Base-by-base conservation (phyloP, 2,113 vertebrate species). In the Melanotaenia duboulayi region DNA sequence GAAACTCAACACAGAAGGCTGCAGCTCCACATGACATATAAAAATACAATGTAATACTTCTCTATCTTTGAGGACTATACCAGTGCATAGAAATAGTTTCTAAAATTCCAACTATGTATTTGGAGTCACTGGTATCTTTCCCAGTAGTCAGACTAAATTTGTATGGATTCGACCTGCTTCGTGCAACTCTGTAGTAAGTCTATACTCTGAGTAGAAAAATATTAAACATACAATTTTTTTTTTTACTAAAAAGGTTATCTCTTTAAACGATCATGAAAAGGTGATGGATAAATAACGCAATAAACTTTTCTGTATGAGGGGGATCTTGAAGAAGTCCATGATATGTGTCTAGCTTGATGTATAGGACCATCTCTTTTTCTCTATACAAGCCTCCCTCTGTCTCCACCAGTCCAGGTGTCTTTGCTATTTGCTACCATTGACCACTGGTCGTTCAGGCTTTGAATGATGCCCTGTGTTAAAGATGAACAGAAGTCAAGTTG, bases 401-500 rank as follows among this genome's bases (percentile, higher is more conserved):
- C 46, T 62, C 54, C 24, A 11, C 50, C 50, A 64, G 72, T 22
- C 84, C 91, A 92, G 91, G 91, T 92, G 91, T 86, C 81, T 76
- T 81, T 60, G 83, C 80, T 81, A 71, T 87, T 86, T 81, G 86
- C 84, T 20, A 56, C 65, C 62, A 32, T 73, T 86, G 88, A 90
- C 85, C 88, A 77, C 76, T 50, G 79, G 60, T 72, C 84, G 85
- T 91, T 89, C 75, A 89, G 62, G 39, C 71, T 71, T 67, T 90
- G 82, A 91, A 92, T 86, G 81, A 86, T 51, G 19, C 74, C 68
- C 85, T 79, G 75, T 91, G 89, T 91, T 82, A 69, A 76, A 22
- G 69, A 80, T 70, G 79, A 91, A 92, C 90, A 92, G 81, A 87
- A 87, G 89, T 87, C 81, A 84, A 80, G 85, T 88, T 91, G 90